A percentile compares a stretch with the other conserved stretches of the same genome.
Evolutionary conservation across 2,797 vertebrate species (phyloP).

Genomic region (Molossus molossus): DNA sequence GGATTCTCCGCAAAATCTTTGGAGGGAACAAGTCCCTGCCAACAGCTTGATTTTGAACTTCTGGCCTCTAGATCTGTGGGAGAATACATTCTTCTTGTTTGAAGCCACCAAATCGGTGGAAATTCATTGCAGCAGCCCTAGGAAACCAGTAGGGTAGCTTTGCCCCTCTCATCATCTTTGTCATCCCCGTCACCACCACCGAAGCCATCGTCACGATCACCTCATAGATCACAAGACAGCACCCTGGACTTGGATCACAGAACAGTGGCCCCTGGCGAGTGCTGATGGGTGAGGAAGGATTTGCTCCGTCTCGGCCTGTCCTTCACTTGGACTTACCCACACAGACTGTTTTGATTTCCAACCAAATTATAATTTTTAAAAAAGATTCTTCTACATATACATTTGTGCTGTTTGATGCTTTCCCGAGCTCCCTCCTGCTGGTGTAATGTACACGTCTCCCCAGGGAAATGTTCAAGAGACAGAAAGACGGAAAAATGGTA

Average conservation of each 20-base stretch:
- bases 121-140: background rate
- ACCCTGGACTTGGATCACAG: background rate
- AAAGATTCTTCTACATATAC: slow-evolving; percentile 43
- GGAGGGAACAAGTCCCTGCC: too few species aligned
- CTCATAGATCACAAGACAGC: background rate
- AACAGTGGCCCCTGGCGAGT: background rate
- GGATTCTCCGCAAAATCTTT: background rate
- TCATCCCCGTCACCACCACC: background rate
- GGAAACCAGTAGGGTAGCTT: background rate
- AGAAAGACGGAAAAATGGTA: slow-evolving; percentile 82
- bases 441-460: slow-evolving; percentile 74
- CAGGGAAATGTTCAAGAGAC: slow-evolving; percentile 81
- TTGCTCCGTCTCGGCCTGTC: accelerated
- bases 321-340: background rate
- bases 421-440: slow-evolving; percentile 78
- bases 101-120: background rate
- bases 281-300: accelerated
- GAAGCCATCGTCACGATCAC: accelerated
- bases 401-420: slow-evolving; percentile 70
- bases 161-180: background rate
- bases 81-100: background rate
- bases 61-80: background rate
- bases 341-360: slow-evolving; percentile 42
- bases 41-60: background rate
- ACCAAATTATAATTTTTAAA: background rate